Percentiles rank a stretch among this genome's conserved stretches.
phyloP scores from a whole-genome alignment of 2,888 invertebrate genomes.

The Lampropteryx suffumata region DNA sequence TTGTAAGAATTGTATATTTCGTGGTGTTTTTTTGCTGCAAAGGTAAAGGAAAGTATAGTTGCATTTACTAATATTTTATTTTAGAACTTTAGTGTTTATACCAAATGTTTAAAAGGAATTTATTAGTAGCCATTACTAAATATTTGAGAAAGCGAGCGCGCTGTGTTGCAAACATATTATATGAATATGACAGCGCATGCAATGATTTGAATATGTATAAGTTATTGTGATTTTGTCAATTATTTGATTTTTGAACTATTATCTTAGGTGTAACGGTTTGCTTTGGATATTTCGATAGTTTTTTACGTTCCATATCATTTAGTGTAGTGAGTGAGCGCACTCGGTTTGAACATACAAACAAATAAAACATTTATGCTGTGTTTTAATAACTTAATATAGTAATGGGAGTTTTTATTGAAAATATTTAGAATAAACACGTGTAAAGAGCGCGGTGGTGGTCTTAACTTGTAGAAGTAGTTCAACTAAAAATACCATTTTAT shows the following conservation, averaged over 20 bases:
- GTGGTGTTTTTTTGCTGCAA: constrained; percentile 61
- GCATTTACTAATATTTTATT: constrained; percentile 82
- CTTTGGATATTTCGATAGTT: constrained; percentile 58
- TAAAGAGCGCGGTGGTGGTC: constrained; percentile 71
- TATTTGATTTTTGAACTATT: constrained; percentile 53
- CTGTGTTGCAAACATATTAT: constrained; percentile 26
- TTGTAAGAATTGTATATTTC: constrained; percentile 73
- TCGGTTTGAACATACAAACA: constrained; percentile 39
- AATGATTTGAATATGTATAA: constrained; percentile 35
- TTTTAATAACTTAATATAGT: constrained; percentile 52
- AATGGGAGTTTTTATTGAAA: constrained; percentile 61
- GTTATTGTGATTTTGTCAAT: constrained; percentile 73
- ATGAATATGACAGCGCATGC: constrained; percentile 27
- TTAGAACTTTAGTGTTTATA: constrained; percentile 74
- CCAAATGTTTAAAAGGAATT: constrained; percentile 69
- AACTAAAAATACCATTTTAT: constrained; percentile 64
- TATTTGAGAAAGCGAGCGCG: constrained; percentile 19
- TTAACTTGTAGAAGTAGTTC: constrained; percentile 66
- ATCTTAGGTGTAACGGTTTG: constrained; percentile 41
- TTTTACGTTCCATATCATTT: constrained; percentile 71
- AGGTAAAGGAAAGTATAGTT: constrained; percentile 66
- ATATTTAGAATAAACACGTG: constrained; percentile 50
- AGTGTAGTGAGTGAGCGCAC: constrained; percentile 42
- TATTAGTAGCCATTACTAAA: constrained; percentile 45
- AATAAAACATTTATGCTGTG: constrained; percentile 65